A percentile compares a stretch with the other conserved stretches of the same genome.
These are phyloP conservation scores for Lasiurus cinereus DNA, from an alignment of 2,113 vertebrate species.

Conservation along the genomic window DNA sequence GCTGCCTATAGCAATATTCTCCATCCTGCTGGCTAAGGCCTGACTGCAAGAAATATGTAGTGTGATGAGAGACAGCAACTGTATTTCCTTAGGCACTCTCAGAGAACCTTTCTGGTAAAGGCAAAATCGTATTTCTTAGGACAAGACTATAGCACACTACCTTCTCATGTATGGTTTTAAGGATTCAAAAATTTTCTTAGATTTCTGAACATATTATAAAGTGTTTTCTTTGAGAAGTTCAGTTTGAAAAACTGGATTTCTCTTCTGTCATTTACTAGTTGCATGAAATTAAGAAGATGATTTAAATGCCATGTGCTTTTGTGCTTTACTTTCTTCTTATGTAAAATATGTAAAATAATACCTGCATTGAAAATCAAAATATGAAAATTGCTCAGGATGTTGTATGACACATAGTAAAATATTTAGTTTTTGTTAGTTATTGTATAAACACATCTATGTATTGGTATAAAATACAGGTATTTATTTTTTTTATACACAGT, in stretches of 20 bases:
- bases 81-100: constrained; percentile 23
- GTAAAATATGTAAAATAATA: neutral
- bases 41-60: neutral
- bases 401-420: neutral
- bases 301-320: neutral
- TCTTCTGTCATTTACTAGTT: neutral
- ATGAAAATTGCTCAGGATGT: neutral
- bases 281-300: neutral
- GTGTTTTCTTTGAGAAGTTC: neutral
- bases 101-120: neutral
- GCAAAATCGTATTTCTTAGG: neutral
- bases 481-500: neutral
- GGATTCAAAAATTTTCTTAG: constrained; percentile 15
- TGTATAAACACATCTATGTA: neutral
- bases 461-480: too few species aligned
- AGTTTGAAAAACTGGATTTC: neutral
- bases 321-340: neutral
- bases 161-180: constrained; percentile 14
- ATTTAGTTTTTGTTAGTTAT: neutral
- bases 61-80: neutral
- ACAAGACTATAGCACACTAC: neutral
- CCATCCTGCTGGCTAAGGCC: neutral
- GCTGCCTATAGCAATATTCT: constrained; percentile 23
- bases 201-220: neutral
- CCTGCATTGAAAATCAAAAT: neutral